Evolutionary conservation across 2,797 vertebrate species (phyloP).

Genomic region (Zenarchopterus dispar): DNA sequence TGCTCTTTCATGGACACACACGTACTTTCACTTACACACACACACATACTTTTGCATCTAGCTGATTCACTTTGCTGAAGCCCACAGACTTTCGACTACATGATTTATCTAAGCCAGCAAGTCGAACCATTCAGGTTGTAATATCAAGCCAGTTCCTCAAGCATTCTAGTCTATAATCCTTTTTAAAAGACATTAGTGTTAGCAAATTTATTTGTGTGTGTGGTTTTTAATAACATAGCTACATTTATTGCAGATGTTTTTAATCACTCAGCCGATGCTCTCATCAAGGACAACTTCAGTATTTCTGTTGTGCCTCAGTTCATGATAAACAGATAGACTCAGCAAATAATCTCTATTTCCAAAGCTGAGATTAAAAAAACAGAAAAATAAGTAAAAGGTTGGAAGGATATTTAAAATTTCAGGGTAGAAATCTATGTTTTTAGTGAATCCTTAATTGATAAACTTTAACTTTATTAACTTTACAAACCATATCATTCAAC

Average conservation of each 20-base stretch:
- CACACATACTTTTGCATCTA: constrained; percentile 74
- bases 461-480: constrained; percentile 2
- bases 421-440: background rate
- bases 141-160: constrained; percentile 60
- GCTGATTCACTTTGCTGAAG: constrained; percentile 81
- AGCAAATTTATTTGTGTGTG: background rate
- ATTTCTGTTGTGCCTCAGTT: constrained; percentile 5
- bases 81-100: constrained; percentile 75
- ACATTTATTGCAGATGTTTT: constrained; percentile 15
- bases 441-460: background rate
- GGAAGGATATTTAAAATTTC: constrained; percentile 4
- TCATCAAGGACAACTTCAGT: background rate
- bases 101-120: constrained; percentile 82
- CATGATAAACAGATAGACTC: constrained; percentile 2
- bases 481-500: background rate
- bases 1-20: constrained; percentile 84
- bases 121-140: constrained; percentile 66
- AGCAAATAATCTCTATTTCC: background rate
- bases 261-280: constrained; percentile 1
- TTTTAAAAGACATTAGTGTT: constrained; percentile 12
- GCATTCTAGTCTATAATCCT: constrained; percentile 54
- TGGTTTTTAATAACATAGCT: background rate
- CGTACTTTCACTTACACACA: constrained; percentile 45
- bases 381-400: background rate
- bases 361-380: constrained; percentile 2